Evolutionary conservation across 2,888 invertebrate genomes (phyloP).

Genomic region (Podabrus alpinus): DNA sequence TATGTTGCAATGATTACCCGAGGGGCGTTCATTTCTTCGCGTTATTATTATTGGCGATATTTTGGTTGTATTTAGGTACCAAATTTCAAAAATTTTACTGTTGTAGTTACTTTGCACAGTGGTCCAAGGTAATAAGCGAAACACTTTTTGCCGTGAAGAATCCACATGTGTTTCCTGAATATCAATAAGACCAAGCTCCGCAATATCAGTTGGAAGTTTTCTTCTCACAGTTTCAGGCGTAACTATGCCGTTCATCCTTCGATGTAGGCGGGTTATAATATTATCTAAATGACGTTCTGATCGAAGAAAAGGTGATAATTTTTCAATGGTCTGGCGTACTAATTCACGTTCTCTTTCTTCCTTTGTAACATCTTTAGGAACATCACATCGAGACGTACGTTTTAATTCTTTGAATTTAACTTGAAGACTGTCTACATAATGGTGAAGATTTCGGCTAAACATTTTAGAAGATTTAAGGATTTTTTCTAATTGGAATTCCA

Average conservation of each 20-base stretch:
- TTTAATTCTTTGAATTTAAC: background rate
- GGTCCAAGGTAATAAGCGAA: slow-evolving; percentile 38
- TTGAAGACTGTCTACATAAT: background rate
- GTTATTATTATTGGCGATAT: slow-evolving; percentile 33
- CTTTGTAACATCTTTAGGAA: no score
- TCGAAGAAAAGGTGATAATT: background rate
- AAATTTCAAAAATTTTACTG: slow-evolving; percentile 31
- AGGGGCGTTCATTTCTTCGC: slow-evolving; percentile 18
- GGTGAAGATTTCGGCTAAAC: background rate
- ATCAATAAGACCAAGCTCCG: accelerated
- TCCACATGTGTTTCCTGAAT: background rate
- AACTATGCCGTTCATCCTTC: background rate
- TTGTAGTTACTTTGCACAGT: slow-evolving; percentile 29
- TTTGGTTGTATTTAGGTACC: slow-evolving; percentile 32
- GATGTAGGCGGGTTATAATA: background rate
- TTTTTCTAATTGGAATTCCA: background rate
- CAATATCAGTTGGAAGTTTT: background rate
- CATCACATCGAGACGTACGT: background rate
- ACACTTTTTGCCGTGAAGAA: slow-evolving; percentile 1
- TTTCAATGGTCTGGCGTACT: background rate
- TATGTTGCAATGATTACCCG: slow-evolving; percentile 42
- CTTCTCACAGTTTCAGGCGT: background rate
- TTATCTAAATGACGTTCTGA: background rate
- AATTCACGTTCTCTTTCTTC: background rate
- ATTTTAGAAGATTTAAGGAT: background rate